A percentile compares a stretch with the other conserved stretches of the same genome.
These are phyloP conservation scores for Limnephilus lunatus DNA, from an alignment of 2,888 invertebrate genomes.

Conservation along the genomic window DNA sequence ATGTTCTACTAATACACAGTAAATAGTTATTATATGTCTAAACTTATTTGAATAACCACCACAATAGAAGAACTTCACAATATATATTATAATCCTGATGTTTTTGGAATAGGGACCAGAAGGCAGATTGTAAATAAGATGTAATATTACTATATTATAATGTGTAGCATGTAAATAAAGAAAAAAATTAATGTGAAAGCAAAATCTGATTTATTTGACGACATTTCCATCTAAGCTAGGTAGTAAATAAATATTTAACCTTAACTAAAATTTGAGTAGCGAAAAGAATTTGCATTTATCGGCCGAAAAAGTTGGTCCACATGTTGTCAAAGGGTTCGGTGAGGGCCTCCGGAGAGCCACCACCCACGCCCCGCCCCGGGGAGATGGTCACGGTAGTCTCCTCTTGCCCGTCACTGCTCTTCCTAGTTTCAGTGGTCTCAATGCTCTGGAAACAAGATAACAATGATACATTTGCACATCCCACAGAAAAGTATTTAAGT, in stretches of 20 bases:
- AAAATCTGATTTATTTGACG: slow-evolving; percentile 20
- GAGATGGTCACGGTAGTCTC: slow-evolving; percentile 60
- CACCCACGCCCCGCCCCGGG: neutral
- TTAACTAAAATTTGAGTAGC: slow-evolving; percentile 45
- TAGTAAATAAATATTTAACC: slow-evolving; percentile 28
- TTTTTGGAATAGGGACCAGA: slow-evolving; percentile 64
- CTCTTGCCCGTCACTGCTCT: slow-evolving; percentile 65
- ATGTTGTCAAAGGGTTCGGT: slow-evolving; percentile 13
- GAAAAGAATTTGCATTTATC: slow-evolving; percentile 6
- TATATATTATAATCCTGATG: slow-evolving; percentile 46
- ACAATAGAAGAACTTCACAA: neutral
- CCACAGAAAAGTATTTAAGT: neutral
- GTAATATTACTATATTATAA: slow-evolving; percentile 36
- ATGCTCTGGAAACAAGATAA: slow-evolving; percentile 70
- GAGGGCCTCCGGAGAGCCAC: neutral
- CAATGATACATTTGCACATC: neutral
- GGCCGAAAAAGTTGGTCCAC: slow-evolving; percentile 41
- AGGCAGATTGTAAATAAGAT: slow-evolving; percentile 60
- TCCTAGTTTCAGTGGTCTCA: slow-evolving; percentile 77
- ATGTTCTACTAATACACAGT: neutral
- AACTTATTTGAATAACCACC: neutral
- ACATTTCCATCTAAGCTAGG: neutral
- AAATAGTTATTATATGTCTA: neutral
- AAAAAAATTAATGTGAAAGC: slow-evolving; percentile 53
- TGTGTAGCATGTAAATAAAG: slow-evolving; percentile 51